Evolutionary conservation across 1,140 invertebrate species (phyloP).

Genomic region (Sweltsa coloradensis): DNA sequence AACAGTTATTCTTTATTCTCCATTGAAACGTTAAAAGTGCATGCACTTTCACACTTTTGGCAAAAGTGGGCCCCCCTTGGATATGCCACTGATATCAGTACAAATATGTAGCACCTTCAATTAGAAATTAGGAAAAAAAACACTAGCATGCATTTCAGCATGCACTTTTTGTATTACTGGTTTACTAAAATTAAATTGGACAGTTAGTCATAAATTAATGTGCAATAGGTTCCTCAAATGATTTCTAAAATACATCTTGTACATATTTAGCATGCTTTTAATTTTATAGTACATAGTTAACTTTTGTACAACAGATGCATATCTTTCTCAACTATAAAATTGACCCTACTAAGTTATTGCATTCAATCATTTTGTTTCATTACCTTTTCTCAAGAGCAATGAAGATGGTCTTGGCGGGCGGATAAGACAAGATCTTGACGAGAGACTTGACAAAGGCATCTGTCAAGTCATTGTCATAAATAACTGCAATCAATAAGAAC

Average conservation of each 20-base stretch:
- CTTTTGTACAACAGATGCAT: neutral
- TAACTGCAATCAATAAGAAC: constrained; percentile 38
- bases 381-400: constrained; percentile 71
- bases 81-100: too few species aligned
- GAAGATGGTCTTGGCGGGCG: constrained; percentile 49
- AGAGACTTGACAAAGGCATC: constrained; percentile 66
- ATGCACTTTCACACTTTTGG: too few species aligned
- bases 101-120: too few species aligned
- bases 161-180: too few species aligned
- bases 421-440: constrained; percentile 46
- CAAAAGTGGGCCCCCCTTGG: too few species aligned
- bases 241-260: neutral
- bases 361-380: neutral
- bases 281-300: neutral
- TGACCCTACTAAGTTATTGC: neutral
- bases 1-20: too few species aligned
- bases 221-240: too few species aligned
- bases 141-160: too few species aligned
- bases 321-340: neutral
- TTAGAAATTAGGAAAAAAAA: too few species aligned
- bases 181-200: too few species aligned
- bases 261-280: neutral
- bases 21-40: too few species aligned
- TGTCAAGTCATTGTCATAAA: constrained; percentile 77
- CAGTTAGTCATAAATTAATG: too few species aligned